Base-by-base conservation (phyloP, 2,888 invertebrate genomes). In the Sphaeridia pumilis region DNA sequence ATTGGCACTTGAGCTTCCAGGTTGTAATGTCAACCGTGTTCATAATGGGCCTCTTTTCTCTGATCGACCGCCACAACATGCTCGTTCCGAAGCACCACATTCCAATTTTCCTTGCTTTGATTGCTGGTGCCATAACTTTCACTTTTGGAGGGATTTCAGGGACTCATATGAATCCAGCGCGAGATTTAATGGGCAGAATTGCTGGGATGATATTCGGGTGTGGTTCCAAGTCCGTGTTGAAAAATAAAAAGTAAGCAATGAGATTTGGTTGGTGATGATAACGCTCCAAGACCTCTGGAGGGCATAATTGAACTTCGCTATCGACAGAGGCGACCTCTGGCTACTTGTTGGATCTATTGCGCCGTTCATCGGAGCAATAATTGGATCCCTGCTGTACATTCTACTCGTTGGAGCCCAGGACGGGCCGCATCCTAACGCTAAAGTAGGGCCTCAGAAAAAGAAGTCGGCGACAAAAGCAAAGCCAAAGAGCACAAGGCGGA, bases 121-220 rank as follows among this genome's bases (percentile, higher is more conserved):
- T 69, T 4, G 71, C 76, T 2, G 65, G 71, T 5, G 71, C 66
- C 22, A 71, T 76, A 46, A 72, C 73, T 14, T 68, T 73, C 60
- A 67, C 73, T 22, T 74, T 74, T 60, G 76, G 75, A n/a, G 67
- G 69, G 58, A 78, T 78, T 67, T 74, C 75, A 60, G 77, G 77
- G 28, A 76, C 73, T 58, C 73, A 76, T 36, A 71, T 78, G 58
- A 78, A 78, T 66, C 78, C 78, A 1, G 78, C 78, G 21, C 66
- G 78, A 54, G 78, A 78, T 66, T 67, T 78, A 17, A 68, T 70
- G 0, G 78, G 78, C 0, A 66, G 78, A 51, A 63, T 77, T 17
- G 75, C 78, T 66, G 73, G 74, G 1, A 63, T 69, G n/a, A 61
- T 73, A 2, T 71, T 72, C 14, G 76, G 75, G 12, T 76, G 73